Base-by-base conservation (phyloP, 1,140 invertebrate species). In the Danaus plexippus region DNA sequence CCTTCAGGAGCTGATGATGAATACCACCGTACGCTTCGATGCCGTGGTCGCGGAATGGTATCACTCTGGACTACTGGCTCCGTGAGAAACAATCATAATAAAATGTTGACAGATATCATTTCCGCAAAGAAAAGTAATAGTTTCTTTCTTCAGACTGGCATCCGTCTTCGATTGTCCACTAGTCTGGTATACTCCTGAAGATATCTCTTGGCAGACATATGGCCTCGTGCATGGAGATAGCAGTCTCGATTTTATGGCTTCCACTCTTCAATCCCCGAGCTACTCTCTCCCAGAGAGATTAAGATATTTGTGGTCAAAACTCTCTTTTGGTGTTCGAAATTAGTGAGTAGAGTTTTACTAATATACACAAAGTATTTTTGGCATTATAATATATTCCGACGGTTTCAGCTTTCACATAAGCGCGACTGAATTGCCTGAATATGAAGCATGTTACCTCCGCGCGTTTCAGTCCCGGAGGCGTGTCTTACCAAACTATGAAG, bases 31-130 rank as follows among this genome's bases (percentile, higher is more conserved):
- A 2, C 32, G 15, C 1, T 78, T 70, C 32, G 75, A 76, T 41
- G 55, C 63, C 1, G 68, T 78, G 7, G 9, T 78, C 6, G 73
- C 58, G 0, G 67, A 76, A 11, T 78, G 75, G 75, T 76, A 63
- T 46, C 67, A 68, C 53, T 57, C 63, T 9, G 71, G 69, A 12
- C 60, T 78, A 9, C 54, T 78, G 10, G 73, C 75, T 2, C 72
- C 75, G 75, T 76, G 50, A 70, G 75, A 55, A 44, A 45, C 18
- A 12, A 32, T 4, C 11, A 13, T 22, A 42, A 18, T 12, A 18
- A 8, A 46, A 53, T 50, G 8, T 45, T 43, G 2, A 54, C 15
- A 52, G n/a, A 42, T 44, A 41, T 43, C 9, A 11, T 10, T 41
- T 40, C 11, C 13, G 11, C 41, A 11, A 2, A n/a, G 32, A 9